These are phyloP conservation scores for Dorcus parallelipipedus DNA, from an alignment of 2,888 invertebrate genomes.

Conservation along the genomic window DNA sequence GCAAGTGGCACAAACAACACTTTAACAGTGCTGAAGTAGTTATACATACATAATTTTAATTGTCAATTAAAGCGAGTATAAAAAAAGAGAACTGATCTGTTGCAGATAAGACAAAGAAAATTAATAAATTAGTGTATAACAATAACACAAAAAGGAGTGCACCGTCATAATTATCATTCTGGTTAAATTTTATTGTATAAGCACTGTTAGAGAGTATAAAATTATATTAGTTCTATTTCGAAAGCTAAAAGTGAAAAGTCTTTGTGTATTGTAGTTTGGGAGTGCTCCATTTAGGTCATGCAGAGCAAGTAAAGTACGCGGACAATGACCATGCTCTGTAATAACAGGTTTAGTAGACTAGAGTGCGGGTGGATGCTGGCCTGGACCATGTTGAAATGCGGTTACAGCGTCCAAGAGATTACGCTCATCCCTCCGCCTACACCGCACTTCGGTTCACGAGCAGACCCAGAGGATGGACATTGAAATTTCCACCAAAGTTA, in stretches of 20 bases:
- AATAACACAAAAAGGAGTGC: too few relatives aligned
- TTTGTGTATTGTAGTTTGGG: slow-evolving; percentile 38
- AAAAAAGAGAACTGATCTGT: too few relatives aligned
- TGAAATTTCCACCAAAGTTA: slow-evolving; percentile 16
- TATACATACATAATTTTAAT: too few relatives aligned
- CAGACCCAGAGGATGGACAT: slow-evolving; percentile 2
- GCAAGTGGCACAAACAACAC: too few relatives aligned
- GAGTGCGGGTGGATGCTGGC: slow-evolving; percentile 44
- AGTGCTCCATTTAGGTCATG: slow-evolving; percentile 45
- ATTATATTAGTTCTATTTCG: slow-evolving; percentile 11
- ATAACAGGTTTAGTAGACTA: slow-evolving; percentile 46
- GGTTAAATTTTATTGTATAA: neutral
- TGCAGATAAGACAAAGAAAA: too few relatives aligned
- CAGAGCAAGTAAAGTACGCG: slow-evolving; percentile 43
- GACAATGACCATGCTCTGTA: slow-evolving; percentile 42
- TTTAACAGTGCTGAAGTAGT: too few relatives aligned
- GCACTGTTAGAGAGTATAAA: neutral
- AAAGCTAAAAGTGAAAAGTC: slow-evolving; percentile 28
- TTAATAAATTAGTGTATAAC: too few relatives aligned
- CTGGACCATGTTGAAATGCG: slow-evolving; percentile 36
- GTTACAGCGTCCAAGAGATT: slow-evolving; percentile 32
- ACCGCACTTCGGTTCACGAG: slow-evolving; percentile 19
- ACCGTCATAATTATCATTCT: neutral
- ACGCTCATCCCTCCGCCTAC: slow-evolving; percentile 34
- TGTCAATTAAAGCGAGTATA: too few relatives aligned